phyloP scores from a whole-genome alignment of 2,888 invertebrate species.

The Leptarthrus brevirostris region DNA sequence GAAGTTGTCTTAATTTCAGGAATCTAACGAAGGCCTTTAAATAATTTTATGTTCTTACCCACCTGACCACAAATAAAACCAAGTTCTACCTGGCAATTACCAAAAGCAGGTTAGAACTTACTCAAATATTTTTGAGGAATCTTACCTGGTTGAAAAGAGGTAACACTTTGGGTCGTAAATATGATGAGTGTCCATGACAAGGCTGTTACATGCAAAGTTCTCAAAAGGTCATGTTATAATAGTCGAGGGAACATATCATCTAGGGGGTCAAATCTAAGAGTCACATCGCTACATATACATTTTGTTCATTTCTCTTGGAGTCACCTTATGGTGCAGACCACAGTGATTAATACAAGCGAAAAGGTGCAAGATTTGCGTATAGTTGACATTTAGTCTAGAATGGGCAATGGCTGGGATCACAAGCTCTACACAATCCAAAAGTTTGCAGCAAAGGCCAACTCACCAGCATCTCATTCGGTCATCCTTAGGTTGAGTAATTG shows the following conservation, averaged over 20 bases:
- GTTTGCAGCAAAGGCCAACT: not conserved
- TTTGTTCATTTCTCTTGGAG: not conserved
- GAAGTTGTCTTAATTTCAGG: no score
- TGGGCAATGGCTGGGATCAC: slow-evolving; percentile 4
- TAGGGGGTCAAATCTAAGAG: slow-evolving; percentile 20
- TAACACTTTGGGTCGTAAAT: slow-evolving; percentile 20
- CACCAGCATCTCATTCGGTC: not conserved
- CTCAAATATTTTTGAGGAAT: not conserved
- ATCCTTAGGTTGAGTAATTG: slow-evolving; percentile 32
- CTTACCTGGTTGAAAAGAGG: not conserved
- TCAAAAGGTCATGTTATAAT: slow-evolving; percentile 23
- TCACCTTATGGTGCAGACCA: not conserved
- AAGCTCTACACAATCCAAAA: not conserved
- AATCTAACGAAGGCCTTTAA: no score
- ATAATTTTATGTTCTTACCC: no score
- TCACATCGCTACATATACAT: slow-evolving; percentile 26
- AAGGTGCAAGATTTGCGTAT: slow-evolving; percentile 2
- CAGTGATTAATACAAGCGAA: slow-evolving; percentile 7
- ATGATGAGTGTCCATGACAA: slow-evolving; percentile 34
- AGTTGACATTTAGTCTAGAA: slow-evolving; percentile 5
- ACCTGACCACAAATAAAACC: no score
- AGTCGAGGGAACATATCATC: slow-evolving; percentile 24
- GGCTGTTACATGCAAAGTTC: slow-evolving; percentile 13
- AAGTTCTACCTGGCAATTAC: no score
- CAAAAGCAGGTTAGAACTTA: no score